Conservation (phyloP, 2,113 vertebrate species). For the Brachirus orientalis region DNA sequence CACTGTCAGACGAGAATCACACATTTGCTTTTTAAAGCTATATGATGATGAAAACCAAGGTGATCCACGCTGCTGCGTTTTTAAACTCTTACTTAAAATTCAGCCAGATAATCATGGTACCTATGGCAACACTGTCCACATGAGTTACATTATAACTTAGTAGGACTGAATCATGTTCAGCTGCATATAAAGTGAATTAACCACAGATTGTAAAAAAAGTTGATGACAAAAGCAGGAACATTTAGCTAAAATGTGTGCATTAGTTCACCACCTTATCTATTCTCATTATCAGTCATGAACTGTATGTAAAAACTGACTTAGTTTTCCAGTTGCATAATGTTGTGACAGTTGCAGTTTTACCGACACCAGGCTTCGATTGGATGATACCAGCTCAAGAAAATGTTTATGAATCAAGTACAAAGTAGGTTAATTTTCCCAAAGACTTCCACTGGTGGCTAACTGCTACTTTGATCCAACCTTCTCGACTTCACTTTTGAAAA, state of each 20-base stretch:
- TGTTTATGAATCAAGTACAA: too few species aligned
- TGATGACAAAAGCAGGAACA: not conserved
- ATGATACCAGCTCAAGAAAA: too few species aligned
- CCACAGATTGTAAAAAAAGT: too few species aligned
- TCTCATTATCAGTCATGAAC: too few species aligned
- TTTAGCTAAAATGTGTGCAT: not conserved
- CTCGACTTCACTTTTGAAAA: too few species aligned
- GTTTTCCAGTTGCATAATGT: too few species aligned
- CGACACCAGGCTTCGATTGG: too few species aligned
- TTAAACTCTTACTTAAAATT: not conserved
- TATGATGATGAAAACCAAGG: slow-evolving; percentile 5
- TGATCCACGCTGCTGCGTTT: not conserved
- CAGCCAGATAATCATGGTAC: not conserved
- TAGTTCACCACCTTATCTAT: not conserved
- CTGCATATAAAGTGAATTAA: not conserved
- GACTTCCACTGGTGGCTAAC: too few species aligned
- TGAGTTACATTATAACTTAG: not conserved
- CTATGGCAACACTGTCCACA: slow-evolving; percentile 6
- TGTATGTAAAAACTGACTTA: too few species aligned
- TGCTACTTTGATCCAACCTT: too few species aligned
- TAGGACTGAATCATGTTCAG: not conserved
- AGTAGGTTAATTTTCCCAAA: too few species aligned
- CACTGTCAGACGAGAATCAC: not conserved
- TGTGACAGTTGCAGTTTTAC: too few species aligned
- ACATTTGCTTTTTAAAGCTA: not conserved